These are phyloP conservation scores for Hemicentrotus pulcherrimus DNA, from an alignment of 35 echinoderm and acorn worm species.

Conservation along the genomic window DNA sequence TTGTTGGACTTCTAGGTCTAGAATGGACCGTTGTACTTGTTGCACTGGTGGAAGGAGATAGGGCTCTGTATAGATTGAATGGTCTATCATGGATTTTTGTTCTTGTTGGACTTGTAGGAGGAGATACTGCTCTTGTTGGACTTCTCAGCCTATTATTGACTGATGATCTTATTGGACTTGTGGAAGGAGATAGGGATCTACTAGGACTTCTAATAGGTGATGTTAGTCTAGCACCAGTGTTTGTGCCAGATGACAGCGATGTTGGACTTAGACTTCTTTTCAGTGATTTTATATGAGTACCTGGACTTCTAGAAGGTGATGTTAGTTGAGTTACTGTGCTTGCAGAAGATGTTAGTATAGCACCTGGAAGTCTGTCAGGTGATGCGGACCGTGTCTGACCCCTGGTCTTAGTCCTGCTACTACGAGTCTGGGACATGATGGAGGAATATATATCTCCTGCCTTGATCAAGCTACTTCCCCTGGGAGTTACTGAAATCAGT, in stretches of 20 bases:
- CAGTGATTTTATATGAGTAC: neutral
- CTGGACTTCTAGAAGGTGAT: neutral
- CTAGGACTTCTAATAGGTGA: neutral
- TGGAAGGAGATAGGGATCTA: neutral
- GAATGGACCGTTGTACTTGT: neutral
- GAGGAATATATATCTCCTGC: constrained; percentile 39
- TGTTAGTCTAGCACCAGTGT: neutral
- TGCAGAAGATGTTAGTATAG: neutral
- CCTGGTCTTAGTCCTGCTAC: neutral
- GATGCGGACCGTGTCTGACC: neutral
- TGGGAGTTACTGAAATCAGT: neutral
- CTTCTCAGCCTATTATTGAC: neutral
- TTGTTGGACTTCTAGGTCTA: neutral
- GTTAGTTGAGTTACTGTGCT: neutral
- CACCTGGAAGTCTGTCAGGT: neutral
- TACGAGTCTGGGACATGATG: neutral
- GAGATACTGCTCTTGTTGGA: neutral
- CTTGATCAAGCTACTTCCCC: constrained; percentile 1
- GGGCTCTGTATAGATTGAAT: neutral
- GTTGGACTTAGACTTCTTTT: neutral
- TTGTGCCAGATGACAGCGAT: neutral
- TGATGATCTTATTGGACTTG: neutral
- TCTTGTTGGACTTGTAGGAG: neutral
- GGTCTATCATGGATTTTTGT: neutral
- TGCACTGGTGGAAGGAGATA: neutral